Evolutionary conservation across 2,797 vertebrate genomes (phyloP), one percentile per base, ranked within the genome.

Genomic region (Acridotheres tristis): DNA sequence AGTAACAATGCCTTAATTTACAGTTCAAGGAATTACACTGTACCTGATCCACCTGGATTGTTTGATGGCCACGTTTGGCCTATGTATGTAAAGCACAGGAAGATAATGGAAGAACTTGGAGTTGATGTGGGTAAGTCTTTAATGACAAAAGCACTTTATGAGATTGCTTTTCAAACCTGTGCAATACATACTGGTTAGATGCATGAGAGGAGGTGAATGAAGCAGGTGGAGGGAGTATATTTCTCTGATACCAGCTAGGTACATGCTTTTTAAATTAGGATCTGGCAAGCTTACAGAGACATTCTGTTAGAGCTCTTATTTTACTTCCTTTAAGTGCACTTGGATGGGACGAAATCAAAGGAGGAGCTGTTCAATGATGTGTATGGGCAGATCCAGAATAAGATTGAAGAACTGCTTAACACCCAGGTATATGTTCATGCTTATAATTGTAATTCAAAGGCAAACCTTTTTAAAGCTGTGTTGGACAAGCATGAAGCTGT

Each of bases 51-150:
- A 74, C 99, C 99, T 17, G 99, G 99, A 85, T 97, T 99, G 95
- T 99, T 99, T 50, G 98, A 99, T 48, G 98, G 99, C 76, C 99
- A 99, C 0, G 99, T 99, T 72, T 99, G 99, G 99, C 99, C 99
- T 90, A 99, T 99, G 98, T 99, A 99, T 10, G 71, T 99, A 90
- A 99, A 98, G 97, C 98, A 99, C 97, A 98, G 98, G 96, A 97
- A 98, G 71, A 97, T 98, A 93, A 99, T 99, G 99, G 98, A 99
- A 95, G 94, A 96, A 62, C 97, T 98, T 83, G 96, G 72, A 68
- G 98, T 99, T 96, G 98, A 98, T 53, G 98, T 99, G 53, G 97
- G 99, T 98, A 87, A 96, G 97, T 95, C 36, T 61, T 67, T 8
- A 38, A 32, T 62, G 21, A 36, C 76, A 92, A 34, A 72, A 85